phyloP scores from a whole-genome alignment of 2,113 vertebrate genomes.

The Odocoileus virginianus region DNA sequence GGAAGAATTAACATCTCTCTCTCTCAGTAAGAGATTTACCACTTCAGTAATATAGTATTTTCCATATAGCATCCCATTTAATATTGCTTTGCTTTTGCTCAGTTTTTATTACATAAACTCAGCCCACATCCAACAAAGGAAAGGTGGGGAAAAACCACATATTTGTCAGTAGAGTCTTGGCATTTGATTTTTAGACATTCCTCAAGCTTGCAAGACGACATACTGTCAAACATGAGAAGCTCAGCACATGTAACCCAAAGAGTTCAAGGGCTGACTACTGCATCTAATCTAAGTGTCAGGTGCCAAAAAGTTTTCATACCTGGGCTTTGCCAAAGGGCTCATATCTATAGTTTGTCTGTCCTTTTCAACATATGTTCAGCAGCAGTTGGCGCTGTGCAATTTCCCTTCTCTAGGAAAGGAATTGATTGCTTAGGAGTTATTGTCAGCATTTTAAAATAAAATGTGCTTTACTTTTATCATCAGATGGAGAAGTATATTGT shows the following conservation, averaged over 20 bases:
- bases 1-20: neutral
- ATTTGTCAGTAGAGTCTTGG: neutral
- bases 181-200: constrained; percentile 29
- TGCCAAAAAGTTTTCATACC: neutral
- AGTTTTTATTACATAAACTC: neutral
- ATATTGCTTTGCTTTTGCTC: neutral
- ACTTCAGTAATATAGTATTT: neutral
- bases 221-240: neutral
- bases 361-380: neutral
- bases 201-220: neutral
- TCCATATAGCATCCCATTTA: neutral
- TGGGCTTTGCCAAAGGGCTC: neutral
- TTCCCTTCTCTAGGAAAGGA: constrained; percentile 46
- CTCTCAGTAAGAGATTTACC: neutral
- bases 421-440: constrained; percentile 45
- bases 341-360: neutral
- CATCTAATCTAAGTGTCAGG: neutral
- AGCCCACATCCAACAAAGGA: neutral
- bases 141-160: neutral
- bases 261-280: constrained; percentile 8
- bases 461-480: constrained; percentile 60
- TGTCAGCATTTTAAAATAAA: constrained; percentile 61
- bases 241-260: neutral
- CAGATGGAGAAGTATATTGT: constrained; percentile 44
- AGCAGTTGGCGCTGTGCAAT: neutral